Evolutionary conservation across 2,113 vertebrate species (phyloP).

Genomic region (Tychaedon coryphoeus): DNA sequence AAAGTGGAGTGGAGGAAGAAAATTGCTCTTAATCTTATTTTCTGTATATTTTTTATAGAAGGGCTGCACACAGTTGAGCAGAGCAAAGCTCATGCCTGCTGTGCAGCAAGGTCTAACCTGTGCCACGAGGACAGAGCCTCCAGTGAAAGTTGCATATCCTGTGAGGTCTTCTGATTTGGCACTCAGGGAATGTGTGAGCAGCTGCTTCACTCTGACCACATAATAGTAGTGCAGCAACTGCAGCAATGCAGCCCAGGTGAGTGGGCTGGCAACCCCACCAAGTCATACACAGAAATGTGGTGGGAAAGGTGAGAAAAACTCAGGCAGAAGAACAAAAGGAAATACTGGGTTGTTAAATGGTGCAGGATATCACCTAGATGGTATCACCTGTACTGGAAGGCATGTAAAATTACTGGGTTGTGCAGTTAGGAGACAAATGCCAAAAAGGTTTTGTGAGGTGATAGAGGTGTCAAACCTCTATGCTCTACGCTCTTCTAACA

Average conservation of each 20-base stretch:
- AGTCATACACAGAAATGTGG: neutral
- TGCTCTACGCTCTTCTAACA: neutral
- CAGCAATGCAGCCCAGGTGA: neutral
- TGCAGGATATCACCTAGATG: neutral
- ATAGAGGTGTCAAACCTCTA: neutral
- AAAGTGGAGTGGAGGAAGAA: neutral
- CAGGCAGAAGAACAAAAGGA: neutral
- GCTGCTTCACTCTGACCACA: neutral
- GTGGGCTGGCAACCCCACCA: neutral
- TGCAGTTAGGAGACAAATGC: neutral
- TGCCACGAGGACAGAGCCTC: neutral
- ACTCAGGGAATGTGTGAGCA: fast-evolving
- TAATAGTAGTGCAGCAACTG: neutral
- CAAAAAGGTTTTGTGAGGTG: neutral
- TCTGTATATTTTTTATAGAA: neutral
- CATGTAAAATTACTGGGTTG: neutral
- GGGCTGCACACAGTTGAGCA: neutral
- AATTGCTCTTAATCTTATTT: neutral
- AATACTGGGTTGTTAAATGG: neutral
- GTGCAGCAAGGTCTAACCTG: neutral
- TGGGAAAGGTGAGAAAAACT: neutral
- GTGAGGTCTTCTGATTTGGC: neutral
- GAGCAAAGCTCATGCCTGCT: neutral
- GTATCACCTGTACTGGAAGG: neutral
- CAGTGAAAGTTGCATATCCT: neutral